Evolutionary conservation across 2,797 vertebrate species (phyloP).

Genomic region (Myripristis murdjan): DNA sequence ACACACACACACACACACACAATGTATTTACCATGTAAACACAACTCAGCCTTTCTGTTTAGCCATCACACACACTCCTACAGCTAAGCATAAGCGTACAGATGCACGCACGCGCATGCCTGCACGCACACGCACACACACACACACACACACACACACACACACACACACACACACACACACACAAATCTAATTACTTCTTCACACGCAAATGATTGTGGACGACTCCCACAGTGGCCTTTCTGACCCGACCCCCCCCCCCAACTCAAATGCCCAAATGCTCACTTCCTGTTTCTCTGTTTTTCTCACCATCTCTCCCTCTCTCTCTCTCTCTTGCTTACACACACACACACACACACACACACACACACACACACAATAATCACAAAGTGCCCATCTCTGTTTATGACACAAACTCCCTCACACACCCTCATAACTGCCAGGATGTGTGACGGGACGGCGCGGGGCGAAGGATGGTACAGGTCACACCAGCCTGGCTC

Average conservation of each 20-base stretch:
- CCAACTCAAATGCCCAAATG: too few relatives aligned
- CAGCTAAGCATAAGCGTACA: conserved; percentile 56
- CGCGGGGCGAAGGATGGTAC: background rate
- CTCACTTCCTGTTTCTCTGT: conserved; percentile 67
- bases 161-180: conserved; percentile 43
- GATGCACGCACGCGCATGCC: too few relatives aligned
- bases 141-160: conserved; percentile 32
- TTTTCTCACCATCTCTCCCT: conserved; percentile 22
- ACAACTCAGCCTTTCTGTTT: conserved; percentile 73
- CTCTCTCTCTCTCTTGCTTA: conserved; percentile 4
- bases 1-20: too few relatives aligned
- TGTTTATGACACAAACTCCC: conserved; percentile 56
- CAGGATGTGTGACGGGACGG: background rate
- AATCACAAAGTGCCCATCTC: conserved; percentile 31
- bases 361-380: too few relatives aligned
- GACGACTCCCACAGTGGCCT: conserved; percentile 71
- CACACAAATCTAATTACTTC: conserved; percentile 69
- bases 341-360: conserved; percentile 13
- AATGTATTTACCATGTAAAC: conserved; percentile 83
- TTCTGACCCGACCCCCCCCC: conserved; percentile 58
- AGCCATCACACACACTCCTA: conserved; percentile 76
- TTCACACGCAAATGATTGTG: conserved; percentile 71
- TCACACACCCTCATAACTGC: conserved; percentile 38
- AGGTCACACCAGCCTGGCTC: conserved; percentile 2
- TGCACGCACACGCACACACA: conserved; percentile 3